These are phyloP conservation scores for Oxystoma pomonae DNA, from an alignment of 2,888 invertebrate genomes.

Conservation along the genomic window DNA sequence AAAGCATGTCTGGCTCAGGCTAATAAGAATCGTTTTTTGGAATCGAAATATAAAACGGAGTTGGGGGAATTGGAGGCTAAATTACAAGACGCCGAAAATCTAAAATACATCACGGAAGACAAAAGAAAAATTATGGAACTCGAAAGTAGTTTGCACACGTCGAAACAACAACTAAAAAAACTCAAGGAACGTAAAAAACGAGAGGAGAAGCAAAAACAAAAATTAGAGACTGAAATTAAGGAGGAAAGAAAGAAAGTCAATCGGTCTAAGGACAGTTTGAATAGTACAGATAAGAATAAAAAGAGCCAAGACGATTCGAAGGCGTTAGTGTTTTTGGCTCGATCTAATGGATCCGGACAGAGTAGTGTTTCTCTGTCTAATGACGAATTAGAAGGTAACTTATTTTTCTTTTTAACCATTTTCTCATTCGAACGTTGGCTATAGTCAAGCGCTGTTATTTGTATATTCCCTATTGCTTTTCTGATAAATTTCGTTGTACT, in stretches of 20 bases:
- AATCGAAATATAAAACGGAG: conserved; percentile 43
- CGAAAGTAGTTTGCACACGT: conserved; percentile 67
- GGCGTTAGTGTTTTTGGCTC: conserved; percentile 22
- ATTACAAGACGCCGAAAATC: conserved; percentile 44
- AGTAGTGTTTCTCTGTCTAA: conserved; percentile 27
- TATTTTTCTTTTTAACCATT: no score
- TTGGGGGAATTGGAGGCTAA: conserved; percentile 46
- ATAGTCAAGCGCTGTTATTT: no score
- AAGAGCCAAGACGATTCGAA: conserved; percentile 25
- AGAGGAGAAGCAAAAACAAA: conserved; percentile 67
- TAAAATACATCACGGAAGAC: conserved; percentile 55
- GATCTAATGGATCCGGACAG: conserved; percentile 19
- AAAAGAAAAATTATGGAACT: conserved; percentile 67
- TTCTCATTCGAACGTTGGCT: no score
- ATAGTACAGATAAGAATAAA: conserved; percentile 29
- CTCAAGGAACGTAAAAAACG: conserved; percentile 68
- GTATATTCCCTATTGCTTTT: no score
- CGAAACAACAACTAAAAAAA: conserved; percentile 72
- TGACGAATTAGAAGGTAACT: conserved; percentile 53
- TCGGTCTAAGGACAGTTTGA: conserved; percentile 28
- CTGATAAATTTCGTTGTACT: no score
- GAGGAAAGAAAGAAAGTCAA: conserved; percentile 47
- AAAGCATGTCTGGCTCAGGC: conserved; percentile 53
- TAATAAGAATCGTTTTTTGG: conserved; percentile 38
- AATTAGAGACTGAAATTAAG: conserved; percentile 62